Conservation (phyloP, 2,797 vertebrate species). For the Leptoclinus maculatus region DNA sequence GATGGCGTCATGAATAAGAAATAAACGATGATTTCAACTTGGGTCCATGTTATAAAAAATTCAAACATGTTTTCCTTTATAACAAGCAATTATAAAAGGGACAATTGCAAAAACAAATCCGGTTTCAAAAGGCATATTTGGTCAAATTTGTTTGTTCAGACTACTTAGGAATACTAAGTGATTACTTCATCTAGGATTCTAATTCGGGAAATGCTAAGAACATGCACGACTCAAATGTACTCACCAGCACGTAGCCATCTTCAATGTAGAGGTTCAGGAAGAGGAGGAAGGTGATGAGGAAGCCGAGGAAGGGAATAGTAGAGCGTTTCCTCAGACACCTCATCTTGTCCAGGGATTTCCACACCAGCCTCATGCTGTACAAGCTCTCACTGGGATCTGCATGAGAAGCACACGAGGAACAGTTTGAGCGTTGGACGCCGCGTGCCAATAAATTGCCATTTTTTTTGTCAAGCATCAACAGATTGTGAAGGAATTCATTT, state of each 20-base stretch:
- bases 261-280: conserved; percentile 98
- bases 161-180: not conserved
- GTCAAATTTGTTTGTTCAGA: conserved; percentile 1
- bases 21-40: conserved; percentile 61
- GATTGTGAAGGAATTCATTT: conserved; percentile 28
- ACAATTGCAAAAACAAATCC: not conserved
- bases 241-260: conserved; percentile 95
- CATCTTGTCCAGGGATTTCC: conserved; percentile 96
- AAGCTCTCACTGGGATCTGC: conserved; percentile 74
- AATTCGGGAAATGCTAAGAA: not conserved
- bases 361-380: conserved; percentile 85
- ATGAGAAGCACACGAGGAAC: conserved; percentile 23
- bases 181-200: not conserved
- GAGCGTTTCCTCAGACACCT: conserved; percentile 97
- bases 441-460: conserved; percentile 9
- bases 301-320: conserved; percentile 92
- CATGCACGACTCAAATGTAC: conserved; percentile 47
- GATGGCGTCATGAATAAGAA: conserved; percentile 74
- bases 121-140: conserved; percentile 17
- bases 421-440: conserved; percentile 4
- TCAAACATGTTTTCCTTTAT: conserved; percentile 62
- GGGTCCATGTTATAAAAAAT: conserved; percentile 62
- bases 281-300: conserved; percentile 94
- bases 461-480: conserved; percentile 15
- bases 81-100: conserved; percentile 52